phyloP scores from a whole-genome alignment of 2,888 invertebrate species.

The Drosophila siamana region DNA sequence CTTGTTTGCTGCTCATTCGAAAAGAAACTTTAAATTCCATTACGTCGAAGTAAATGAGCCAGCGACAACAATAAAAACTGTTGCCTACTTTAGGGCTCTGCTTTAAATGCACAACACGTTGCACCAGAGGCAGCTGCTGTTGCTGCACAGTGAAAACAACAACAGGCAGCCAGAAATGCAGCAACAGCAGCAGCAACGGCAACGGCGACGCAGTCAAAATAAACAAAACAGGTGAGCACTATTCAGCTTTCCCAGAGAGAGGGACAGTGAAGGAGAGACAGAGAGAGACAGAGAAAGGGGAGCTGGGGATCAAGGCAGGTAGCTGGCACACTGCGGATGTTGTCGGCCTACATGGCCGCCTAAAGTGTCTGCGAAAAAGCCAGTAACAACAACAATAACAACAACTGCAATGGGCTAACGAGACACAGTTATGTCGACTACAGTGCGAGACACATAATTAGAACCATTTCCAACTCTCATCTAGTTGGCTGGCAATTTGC shows the following conservation, averaged over 20 bases:
- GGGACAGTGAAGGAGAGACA: not conserved
- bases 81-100: conserved; percentile 30
- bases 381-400: conserved; percentile 32
- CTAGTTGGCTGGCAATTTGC: not conserved
- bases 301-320: not conserved
- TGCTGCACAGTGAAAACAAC: conserved; percentile 45
- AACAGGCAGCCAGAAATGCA: conserved; percentile 40
- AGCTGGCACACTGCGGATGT: conserved; percentile 53
- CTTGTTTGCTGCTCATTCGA: conserved; percentile 15
- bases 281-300: not conserved
- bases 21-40: conserved; percentile 50
- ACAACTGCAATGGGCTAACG: conserved; percentile 61
- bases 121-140: conserved; percentile 19
- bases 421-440: conserved; percentile 48
- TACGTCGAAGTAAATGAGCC: conserved; percentile 37
- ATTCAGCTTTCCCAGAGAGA: conserved; percentile 45
- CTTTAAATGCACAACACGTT: conserved; percentile 70
- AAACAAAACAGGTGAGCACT: conserved; percentile 78
- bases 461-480: conserved; percentile 1
- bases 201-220: conserved; percentile 57
- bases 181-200: conserved; percentile 12
- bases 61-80: conserved; percentile 21
- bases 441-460: conserved; percentile 18
- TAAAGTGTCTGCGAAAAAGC: conserved; percentile 58
- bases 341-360: conserved; percentile 60